A percentile compares a stretch with the other conserved stretches of the same genome.
Conservation (phyloP, 1,140 invertebrate species). For the Megalopta genalis region DNA sequence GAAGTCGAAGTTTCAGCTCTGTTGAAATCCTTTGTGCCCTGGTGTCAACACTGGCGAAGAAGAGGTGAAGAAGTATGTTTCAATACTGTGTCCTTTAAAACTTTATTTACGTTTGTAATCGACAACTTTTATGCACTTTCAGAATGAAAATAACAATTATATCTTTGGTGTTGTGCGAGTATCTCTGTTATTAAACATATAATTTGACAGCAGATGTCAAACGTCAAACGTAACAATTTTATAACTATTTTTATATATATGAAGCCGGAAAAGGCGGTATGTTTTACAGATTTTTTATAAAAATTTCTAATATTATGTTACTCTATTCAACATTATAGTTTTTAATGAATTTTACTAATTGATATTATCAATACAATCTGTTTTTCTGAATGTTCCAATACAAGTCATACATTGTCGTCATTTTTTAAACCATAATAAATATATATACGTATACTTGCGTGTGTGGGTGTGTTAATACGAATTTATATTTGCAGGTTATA, state of each 20-base stretch:
- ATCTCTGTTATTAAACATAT: neutral
- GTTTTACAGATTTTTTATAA: constrained; percentile 2
- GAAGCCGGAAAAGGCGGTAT: constrained; percentile 22
- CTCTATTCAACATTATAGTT: neutral
- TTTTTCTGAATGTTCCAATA: neutral
- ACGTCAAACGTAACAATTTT: constrained; percentile 30
- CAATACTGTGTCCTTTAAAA: neutral
- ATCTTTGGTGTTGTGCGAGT: neutral
- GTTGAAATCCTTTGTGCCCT: too few species aligned
- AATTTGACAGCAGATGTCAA: constrained; percentile 16
- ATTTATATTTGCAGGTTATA: constrained; percentile 42
- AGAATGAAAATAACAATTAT: constrained; percentile 22
- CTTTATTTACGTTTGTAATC: neutral
- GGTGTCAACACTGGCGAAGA: constrained; percentile 24
- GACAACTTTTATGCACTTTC: neutral
- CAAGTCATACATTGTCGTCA: neutral
- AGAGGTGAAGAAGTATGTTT: neutral
- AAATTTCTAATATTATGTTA: neutral
- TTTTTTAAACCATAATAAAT: neutral
- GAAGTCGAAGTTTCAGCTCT: too few species aligned
- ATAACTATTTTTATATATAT: constrained; percentile 17
- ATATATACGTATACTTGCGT: neutral
- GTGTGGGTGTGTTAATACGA: neutral
- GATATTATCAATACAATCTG: neutral
- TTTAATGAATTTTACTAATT: neutral